Evolutionary conservation across 2,888 invertebrate genomes (phyloP).

Genomic region (Odontothrips loti): DNA sequence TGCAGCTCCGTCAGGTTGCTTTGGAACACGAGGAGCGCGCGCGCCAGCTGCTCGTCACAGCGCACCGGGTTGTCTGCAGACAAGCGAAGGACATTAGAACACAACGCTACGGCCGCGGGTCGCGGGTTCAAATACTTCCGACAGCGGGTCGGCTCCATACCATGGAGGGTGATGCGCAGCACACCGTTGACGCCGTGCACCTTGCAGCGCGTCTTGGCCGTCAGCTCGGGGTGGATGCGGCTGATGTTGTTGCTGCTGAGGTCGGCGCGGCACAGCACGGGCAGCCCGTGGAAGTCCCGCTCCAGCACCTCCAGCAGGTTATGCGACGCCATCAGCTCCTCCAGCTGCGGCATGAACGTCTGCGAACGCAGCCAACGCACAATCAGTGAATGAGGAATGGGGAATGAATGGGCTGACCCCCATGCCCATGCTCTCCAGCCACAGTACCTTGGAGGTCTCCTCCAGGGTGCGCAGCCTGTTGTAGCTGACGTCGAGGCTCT

Average conservation of each 20-base stretch:
- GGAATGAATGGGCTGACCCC: too few relatives aligned
- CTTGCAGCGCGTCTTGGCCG: slow-evolving; percentile 73
- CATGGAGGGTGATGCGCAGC: slow-evolving; percentile 74
- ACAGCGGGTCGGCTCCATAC: slow-evolving; percentile 46
- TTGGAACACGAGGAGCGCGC: neutral
- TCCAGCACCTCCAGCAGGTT: slow-evolving; percentile 71
- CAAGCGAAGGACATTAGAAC: slow-evolving; percentile 30
- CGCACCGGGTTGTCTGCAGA: slow-evolving; percentile 74
- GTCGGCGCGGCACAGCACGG: slow-evolving; percentile 74
- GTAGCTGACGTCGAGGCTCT: slow-evolving; percentile 70
- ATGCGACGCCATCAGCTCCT: slow-evolving; percentile 70
- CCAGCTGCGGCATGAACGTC: slow-evolving; percentile 73
- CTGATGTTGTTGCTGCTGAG: slow-evolving; percentile 72
- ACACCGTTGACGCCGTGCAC: slow-evolving; percentile 74
- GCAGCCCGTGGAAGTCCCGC: slow-evolving; percentile 77
- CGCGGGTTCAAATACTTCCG: neutral
- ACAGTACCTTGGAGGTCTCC: slow-evolving; percentile 72
- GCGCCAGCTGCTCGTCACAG: slow-evolving; percentile 56
- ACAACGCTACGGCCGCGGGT: neutral
- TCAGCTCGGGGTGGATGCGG: slow-evolving; percentile 67
- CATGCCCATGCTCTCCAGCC: neutral
- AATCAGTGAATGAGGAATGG: too few relatives aligned
- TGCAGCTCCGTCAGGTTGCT: slow-evolving; percentile 22
- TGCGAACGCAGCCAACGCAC: slow-evolving; percentile 47
- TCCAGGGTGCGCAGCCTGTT: slow-evolving; percentile 72